A percentile compares a stretch with the other conserved stretches of the same genome.
Evolutionary conservation across 2,888 invertebrate genomes (phyloP).

Genomic region (Napeogenes inachia): DNA sequence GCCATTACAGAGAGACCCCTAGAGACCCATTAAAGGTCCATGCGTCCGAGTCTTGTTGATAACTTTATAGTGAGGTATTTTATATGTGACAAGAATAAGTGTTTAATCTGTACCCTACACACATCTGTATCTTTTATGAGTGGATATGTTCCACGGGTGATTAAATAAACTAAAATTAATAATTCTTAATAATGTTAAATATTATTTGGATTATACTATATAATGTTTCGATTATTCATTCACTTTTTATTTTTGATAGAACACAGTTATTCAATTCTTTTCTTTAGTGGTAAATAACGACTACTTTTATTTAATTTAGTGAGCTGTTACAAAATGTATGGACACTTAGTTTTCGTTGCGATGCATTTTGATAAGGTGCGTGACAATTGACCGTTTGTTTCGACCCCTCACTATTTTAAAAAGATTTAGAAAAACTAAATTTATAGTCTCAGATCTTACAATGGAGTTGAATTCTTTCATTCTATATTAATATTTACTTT

Average conservation of each 20-base stretch:
- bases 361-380: constrained; percentile 15
- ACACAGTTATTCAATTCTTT: not conserved
- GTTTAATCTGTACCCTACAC: constrained; percentile 54
- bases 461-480: no score
- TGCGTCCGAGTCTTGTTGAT: constrained; percentile 69
- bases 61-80: constrained; percentile 69
- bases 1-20: constrained; percentile 72
- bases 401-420: constrained; percentile 7
- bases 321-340: not conserved
- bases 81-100: constrained; percentile 61
- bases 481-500: no score
- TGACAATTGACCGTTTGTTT: constrained; percentile 19
- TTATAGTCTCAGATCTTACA: not conserved
- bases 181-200: no score
- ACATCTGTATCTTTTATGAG: constrained; percentile 47
- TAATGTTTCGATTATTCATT: no score
- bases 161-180: no score
- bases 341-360: not conserved
- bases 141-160: constrained; percentile 39
- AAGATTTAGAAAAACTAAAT: not conserved
- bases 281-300: not conserved
- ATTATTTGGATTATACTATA: no score
- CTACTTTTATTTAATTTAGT: not conserved
- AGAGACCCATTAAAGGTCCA: constrained; percentile 67
- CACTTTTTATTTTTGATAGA: no score